Base-by-base conservation (phyloP, 2,888 invertebrate genomes). In the Sialis fuliginosa region DNA sequence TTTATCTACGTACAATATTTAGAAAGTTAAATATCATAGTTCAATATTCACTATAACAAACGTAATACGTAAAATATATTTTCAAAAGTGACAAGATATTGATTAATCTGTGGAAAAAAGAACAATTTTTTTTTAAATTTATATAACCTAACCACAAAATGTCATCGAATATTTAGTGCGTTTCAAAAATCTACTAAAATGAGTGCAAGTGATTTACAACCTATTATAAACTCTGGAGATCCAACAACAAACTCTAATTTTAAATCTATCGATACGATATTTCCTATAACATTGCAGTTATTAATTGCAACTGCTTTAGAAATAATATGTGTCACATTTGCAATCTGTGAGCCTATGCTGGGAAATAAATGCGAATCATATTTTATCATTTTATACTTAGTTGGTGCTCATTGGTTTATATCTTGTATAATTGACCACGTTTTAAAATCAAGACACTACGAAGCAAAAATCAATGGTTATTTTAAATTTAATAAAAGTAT, bases 401-500 rank as follows among this genome's bases (percentile, higher is more conserved):
- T 77, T 48, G 69, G 69, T 32, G 65, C 63, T 9, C 68, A 73
- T 51, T 77, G 76, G 76, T 65, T 72, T 52, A 53, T 75, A 43
- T 72, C 75, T 44, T n/a, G n/a, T n/a, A 62, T 70, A 58, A 53
- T 74, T 30, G 74, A 80, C 62, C 71, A 74, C 56, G 58, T 74
- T 44, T 63, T 74, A 1, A 74, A 74, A 57, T 62, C 62, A 33
- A 71, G 68, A 54, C 81, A 81, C 56, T 72, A 77, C 50, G 64
- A 68, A 50, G 59, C 79, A 39, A 67, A 79, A 48, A 64, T 79
- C 50, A 71, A 72, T 55, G 81, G 81, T 3, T 80, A 80, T 56
- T 67, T 80, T 48, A 79, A 81, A 45, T 81, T 81, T 57, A 75
- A 79, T 59, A 73, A 77, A 49, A 69, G 72, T 6, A 77, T 74